Evolutionary conservation across 2,888 invertebrate genomes (phyloP), one percentile per base, ranked within the genome.

Genomic region (Eurytoma adleriae): DNA sequence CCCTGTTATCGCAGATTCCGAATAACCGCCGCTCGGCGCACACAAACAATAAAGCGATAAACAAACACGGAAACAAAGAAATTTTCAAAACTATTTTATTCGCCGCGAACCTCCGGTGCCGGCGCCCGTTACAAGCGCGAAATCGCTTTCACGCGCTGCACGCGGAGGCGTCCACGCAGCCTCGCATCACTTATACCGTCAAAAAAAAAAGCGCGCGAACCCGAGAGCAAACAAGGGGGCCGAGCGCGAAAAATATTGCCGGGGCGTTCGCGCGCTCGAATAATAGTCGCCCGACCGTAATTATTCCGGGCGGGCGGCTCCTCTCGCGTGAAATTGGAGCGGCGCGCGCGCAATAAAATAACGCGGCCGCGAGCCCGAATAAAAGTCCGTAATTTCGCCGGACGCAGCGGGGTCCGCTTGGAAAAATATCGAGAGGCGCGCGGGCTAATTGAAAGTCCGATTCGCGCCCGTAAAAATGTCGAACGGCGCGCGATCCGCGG

Each of bases 381-480:
- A 59, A 78, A 59, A 72, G 48, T 56, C 5, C 4, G 61, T 62
- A 73, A 67, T 78, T 78, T 68, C 18, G 50, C 0, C 24, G 50
- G 14, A 7, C 40, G 27, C 61, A 3, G 13, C 24, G 3, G 20
- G 24, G 24, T 2, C 24, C 24, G 24, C 40, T 40, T 18, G 40
- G 20, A 70, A 57, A 70, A 40, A 61, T 50, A 62, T 40, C 40
- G 20, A 56, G 24, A 16, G 50, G 0, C 2, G 7, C 20, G 18
- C 5, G 54, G 48, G 7, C 70, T 66, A 78, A 78, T 71, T 78
- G 77, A 71, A 78, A 78, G 64, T 64, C 50, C 56, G 61, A 77
- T 77, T 50, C 40, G 69, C 54, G 62, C 69, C 66, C n/a, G n/a
- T n/a, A 70, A 57, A 70, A 40, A 61, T 50, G 52, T 40, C 40